These are phyloP conservation scores for Chrysaora quinquecirrha DNA, from an alignment of 30 jellyfish, hydroid and myxozoan species.

Conservation along the genomic window DNA sequence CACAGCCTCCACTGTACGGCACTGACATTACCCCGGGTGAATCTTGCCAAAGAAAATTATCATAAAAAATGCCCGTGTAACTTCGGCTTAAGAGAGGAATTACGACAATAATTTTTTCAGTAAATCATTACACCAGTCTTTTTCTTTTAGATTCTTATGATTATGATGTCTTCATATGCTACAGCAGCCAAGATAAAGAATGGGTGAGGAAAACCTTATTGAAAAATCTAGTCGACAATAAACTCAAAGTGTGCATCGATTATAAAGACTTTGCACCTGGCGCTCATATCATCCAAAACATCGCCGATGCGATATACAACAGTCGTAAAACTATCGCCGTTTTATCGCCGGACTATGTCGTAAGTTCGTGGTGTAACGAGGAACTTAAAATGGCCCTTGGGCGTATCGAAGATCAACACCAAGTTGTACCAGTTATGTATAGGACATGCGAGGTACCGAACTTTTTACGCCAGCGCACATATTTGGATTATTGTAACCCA, in stretches of 20 bases:
- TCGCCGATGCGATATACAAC: constrained; percentile 72
- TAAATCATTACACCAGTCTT: not conserved
- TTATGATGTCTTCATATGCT: constrained; percentile 88
- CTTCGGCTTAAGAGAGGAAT: not conserved
- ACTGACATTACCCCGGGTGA: too few species aligned
- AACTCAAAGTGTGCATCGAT: constrained; percentile 79
- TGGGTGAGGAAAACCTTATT: constrained; percentile 81
- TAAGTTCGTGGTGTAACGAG: constrained; percentile 72
- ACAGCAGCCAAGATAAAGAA: constrained; percentile 71
- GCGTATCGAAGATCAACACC: constrained; percentile 50
- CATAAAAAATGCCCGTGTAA: not conserved
- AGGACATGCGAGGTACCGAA: constrained; percentile 78
- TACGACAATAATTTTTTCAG: not conserved
- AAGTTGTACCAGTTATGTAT: constrained; percentile 78
- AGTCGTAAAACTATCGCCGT: constrained; percentile 91
- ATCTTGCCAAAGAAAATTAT: too few species aligned
- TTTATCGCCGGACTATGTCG: constrained; percentile 82
- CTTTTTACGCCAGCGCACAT: constrained; percentile 60
- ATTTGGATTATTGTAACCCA: constrained; percentile 83
- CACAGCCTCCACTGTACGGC: too few species aligned
- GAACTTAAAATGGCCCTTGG: constrained; percentile 83
- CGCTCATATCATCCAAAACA: constrained; percentile 61
- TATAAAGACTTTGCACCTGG: constrained; percentile 78
- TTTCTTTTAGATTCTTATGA: constrained; percentile 13
- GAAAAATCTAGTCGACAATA: constrained; percentile 30